Percentiles rank a stretch among this genome's conserved stretches.
phyloP scores from a whole-genome alignment of 2,113 vertebrate genomes.

The Tor tambroides region DNA sequence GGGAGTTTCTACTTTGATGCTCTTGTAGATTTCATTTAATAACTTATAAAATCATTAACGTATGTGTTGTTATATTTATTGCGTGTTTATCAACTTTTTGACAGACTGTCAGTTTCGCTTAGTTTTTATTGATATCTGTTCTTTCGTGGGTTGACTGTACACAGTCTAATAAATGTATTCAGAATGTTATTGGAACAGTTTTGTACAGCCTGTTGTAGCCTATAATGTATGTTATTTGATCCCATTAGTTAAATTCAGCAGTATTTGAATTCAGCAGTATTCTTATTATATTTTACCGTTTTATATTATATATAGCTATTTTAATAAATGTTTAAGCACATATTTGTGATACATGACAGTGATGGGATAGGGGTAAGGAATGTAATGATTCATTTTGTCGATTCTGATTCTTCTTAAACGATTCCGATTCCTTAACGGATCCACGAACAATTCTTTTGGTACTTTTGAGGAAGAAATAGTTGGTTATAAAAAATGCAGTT shows the following conservation, averaged over 20 bases:
- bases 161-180: background rate
- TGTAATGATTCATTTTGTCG: background rate
- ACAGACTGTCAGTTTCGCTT: background rate
- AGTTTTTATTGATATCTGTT: background rate
- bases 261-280: too few species aligned
- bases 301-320: background rate
- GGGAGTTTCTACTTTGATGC: constrained; percentile 15
- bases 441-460: background rate
- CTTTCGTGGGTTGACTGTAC: background rate
- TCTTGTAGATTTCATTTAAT: background rate
- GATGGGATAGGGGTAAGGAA: background rate
- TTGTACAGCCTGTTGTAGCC: too few species aligned
- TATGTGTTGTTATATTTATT: background rate
- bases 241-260: background rate
- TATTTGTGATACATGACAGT: background rate
- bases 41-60: background rate
- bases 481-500: background rate
- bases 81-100: background rate
- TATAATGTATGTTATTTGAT: too few species aligned
- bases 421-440: background rate
- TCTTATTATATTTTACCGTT: background rate
- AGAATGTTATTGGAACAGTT: background rate
- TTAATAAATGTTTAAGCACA: background rate
- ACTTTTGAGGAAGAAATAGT: background rate
- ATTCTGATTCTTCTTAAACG: background rate